Evolutionary conservation across 2,113 vertebrate genomes (phyloP).

Genomic region (Cynoglossus semilaevis): DNA sequence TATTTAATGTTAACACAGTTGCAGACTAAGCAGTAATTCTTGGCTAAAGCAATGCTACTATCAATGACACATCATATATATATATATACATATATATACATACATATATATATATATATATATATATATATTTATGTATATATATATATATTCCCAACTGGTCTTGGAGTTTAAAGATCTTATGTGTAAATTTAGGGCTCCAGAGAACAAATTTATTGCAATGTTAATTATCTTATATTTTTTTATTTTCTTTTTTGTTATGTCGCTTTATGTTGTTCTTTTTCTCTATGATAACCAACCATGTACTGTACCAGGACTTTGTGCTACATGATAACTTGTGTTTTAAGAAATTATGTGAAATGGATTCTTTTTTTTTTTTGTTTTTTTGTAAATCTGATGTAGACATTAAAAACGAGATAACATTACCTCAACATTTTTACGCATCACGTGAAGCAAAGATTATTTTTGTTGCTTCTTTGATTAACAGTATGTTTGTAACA

Average conservation of each 20-base stretch:
- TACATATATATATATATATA: no score
- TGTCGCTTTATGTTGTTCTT: slow-evolving; percentile 52
- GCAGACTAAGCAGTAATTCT: slow-evolving; percentile 60
- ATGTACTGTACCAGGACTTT: slow-evolving; percentile 76
- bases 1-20: slow-evolving; percentile 78
- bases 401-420: slow-evolving; percentile 68
- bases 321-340: slow-evolving; percentile 70
- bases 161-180: slow-evolving; percentile 78
- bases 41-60: slow-evolving; percentile 63
- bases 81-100: no score
- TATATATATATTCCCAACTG: slow-evolving; percentile 74
- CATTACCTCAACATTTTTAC: slow-evolving; percentile 76
- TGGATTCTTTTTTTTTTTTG: slow-evolving; percentile 30
- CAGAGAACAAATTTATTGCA: slow-evolving; percentile 78
- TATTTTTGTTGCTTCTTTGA: slow-evolving; percentile 42
- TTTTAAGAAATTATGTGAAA: slow-evolving; percentile 65
- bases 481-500: slow-evolving; percentile 54
- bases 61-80: no score
- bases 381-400: slow-evolving; percentile 63
- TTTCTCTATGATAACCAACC: slow-evolving; percentile 73
- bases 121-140: slow-evolving; percentile 39
- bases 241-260: slow-evolving; percentile 55
- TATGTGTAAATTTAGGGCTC: slow-evolving; percentile 81
- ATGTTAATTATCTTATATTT: slow-evolving; percentile 73
- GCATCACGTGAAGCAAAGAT: slow-evolving; percentile 44